Evolutionary conservation across 2,888 invertebrate genomes (phyloP).

Genomic region (Ernsta delagoae): DNA sequence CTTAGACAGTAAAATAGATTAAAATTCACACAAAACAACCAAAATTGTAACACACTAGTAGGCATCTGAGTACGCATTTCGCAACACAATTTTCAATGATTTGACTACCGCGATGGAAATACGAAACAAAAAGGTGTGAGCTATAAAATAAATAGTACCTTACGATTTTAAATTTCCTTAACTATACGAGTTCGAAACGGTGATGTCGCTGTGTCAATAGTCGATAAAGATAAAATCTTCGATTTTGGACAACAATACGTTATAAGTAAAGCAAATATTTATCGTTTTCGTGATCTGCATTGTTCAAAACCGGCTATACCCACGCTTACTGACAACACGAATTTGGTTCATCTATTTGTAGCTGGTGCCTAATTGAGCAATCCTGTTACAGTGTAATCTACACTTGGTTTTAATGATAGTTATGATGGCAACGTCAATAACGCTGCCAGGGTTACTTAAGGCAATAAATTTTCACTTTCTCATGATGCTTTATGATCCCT

Average conservation of each 20-base stretch:
- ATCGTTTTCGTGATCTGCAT: background rate
- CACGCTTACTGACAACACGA: background rate
- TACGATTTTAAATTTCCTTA: background rate
- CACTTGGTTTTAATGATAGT: background rate
- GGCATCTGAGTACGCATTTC: background rate
- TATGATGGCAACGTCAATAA: background rate
- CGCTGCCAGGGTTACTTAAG: background rate
- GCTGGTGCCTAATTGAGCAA: background rate
- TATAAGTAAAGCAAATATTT: background rate
- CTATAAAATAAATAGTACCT: background rate
- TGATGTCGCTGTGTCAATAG: background rate
- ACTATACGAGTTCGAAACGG: background rate
- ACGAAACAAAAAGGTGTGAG: too few species aligned
- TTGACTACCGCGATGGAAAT: too few species aligned
- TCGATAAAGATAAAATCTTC: slow-evolving; percentile 2
- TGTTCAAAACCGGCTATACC: background rate
- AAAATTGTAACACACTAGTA: background rate
- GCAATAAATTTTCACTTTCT: background rate
- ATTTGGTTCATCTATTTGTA: background rate
- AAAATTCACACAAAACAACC: background rate
- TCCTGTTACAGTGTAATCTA: background rate
- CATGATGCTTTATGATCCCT: background rate
- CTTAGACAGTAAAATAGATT: background rate
- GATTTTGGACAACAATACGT: background rate
- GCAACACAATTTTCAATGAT: background rate